phyloP scores from a whole-genome alignment of 1,140 invertebrate genomes.

The Papilio xuthus region DNA sequence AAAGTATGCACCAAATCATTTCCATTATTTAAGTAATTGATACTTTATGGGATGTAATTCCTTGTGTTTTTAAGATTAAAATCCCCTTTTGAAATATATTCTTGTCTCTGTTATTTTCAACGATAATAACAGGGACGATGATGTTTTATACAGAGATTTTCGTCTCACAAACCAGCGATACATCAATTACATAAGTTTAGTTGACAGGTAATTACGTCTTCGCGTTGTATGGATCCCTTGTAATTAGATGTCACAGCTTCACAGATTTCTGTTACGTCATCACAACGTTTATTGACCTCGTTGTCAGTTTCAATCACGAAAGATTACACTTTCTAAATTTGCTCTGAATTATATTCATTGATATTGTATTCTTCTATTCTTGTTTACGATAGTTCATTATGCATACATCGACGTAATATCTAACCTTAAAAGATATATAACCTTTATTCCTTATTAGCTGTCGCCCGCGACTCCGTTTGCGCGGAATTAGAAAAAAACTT shows the following conservation, averaged over 20 bases:
- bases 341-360: conserved; percentile 2
- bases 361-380: background rate
- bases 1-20: too few species aligned
- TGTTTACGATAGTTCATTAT: background rate
- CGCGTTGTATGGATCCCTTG: background rate
- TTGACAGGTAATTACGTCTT: conserved; percentile 3
- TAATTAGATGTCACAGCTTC: conserved; percentile 20
- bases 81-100: too few species aligned
- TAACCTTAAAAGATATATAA: background rate
- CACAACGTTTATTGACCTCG: background rate
- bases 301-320: background rate
- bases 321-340: conserved; percentile 16
- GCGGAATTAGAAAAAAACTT: too few species aligned
- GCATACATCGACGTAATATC: background rate
- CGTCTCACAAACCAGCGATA: too few species aligned
- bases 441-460: too few species aligned
- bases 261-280: conserved; percentile 3
- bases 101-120: too few species aligned
- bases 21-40: too few species aligned
- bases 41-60: background rate
- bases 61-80: too few species aligned
- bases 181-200: background rate
- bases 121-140: too few species aligned
- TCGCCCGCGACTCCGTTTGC: too few species aligned
- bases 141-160: too few species aligned